Conservation (phyloP, 2,113 vertebrate genomes). For the Casuarius casuarius region DNA sequence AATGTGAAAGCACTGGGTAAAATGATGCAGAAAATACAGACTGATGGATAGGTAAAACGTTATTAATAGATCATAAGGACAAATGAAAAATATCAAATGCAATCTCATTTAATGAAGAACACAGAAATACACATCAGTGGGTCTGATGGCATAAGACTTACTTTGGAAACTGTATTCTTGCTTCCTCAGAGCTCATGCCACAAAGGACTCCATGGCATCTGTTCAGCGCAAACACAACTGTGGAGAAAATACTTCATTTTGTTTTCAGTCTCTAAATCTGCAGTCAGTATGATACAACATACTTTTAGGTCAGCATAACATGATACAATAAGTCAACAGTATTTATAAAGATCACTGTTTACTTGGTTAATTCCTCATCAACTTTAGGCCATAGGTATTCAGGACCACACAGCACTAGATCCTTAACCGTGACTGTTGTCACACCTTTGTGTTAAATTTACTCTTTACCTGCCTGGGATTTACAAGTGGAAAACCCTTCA, state of each 20-base stretch:
- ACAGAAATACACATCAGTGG: background rate
- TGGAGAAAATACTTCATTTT: background rate
- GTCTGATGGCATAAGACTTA: background rate
- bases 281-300: background rate
- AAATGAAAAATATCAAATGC: slow-evolving; percentile 43
- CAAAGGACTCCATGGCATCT: background rate
- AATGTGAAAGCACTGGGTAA: background rate
- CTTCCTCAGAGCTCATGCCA: background rate
- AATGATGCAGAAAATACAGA: slow-evolving; percentile 39
- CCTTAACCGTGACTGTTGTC: background rate
- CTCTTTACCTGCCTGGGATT: background rate
- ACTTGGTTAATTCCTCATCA: slow-evolving; percentile 1
- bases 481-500: slow-evolving; percentile 23
- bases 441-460: slow-evolving; percentile 19
- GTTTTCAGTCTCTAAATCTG: background rate
- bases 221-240: background rate
- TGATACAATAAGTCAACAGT: background rate
- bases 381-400: background rate
- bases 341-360: background rate
- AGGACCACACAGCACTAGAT: background rate
- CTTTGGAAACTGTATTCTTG: background rate
- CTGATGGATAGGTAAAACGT: background rate
- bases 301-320: slow-evolving; percentile 1
- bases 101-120: slow-evolving; percentile 38
- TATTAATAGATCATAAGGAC: slow-evolving; percentile 51